phyloP scores from a whole-genome alignment of 1,140 invertebrate species.

The Drosophila sechellia region DNA sequence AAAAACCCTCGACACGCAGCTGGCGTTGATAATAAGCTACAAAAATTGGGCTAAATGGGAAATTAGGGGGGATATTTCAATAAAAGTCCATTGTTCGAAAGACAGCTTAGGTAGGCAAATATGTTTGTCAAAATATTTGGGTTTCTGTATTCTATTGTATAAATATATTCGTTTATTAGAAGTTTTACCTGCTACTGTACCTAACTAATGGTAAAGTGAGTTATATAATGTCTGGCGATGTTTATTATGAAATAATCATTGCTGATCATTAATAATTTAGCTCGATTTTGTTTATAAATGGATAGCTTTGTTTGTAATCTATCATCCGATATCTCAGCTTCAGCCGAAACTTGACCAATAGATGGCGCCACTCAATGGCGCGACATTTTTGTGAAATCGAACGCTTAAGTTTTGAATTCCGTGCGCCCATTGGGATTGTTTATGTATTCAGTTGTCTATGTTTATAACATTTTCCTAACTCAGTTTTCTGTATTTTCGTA shows the following conservation, averaged over 20 bases:
- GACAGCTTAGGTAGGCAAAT: background rate
- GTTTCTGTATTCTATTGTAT: background rate
- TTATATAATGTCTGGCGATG: too few species aligned
- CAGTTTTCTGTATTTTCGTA: background rate
- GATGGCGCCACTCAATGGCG: background rate
- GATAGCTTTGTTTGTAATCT: background rate
- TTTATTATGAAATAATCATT: too few species aligned
- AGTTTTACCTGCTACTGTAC: too few species aligned
- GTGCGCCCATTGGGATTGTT: too few species aligned
- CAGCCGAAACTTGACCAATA: background rate
- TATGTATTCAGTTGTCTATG: too few species aligned
- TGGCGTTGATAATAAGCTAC: slow-evolving; percentile 69
- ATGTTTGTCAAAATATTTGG: background rate
- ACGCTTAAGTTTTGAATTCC: too few species aligned
- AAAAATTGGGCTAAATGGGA: background rate
- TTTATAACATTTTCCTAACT: background rate
- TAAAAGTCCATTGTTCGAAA: background rate
- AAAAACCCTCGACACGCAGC: slow-evolving; percentile 54
- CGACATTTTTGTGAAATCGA: background rate
- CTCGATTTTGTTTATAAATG: background rate
- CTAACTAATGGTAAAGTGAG: too few species aligned
- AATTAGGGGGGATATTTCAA: slow-evolving; percentile 1
- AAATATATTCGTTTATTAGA: background rate
- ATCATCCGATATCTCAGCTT: too few species aligned
- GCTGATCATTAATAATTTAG: background rate